Percentiles rank a stretch among this genome's conserved stretches.
phyloP scores from a whole-genome alignment of 2,797 vertebrate species.

The Chaenodraco wilsoni region DNA sequence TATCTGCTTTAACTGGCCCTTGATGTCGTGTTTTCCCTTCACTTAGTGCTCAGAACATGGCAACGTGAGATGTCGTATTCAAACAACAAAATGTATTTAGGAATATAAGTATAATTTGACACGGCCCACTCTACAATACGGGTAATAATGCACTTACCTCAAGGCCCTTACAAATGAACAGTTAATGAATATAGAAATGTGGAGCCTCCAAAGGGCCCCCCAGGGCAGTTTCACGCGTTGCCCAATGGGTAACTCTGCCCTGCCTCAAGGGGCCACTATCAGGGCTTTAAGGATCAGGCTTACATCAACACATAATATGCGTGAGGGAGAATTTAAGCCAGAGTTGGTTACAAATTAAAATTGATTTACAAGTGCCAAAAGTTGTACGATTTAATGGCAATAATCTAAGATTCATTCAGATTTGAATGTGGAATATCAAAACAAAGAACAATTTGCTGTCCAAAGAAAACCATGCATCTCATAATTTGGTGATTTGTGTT shows the following conservation, averaged over 20 bases:
- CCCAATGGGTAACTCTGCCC: not conserved
- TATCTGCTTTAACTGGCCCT: not conserved
- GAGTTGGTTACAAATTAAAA: not conserved
- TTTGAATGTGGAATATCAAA: not conserved
- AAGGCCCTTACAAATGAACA: slow-evolving; percentile 5
- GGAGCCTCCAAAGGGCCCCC: not conserved
- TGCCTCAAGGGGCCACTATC: not conserved
- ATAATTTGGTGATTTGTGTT: not conserved
- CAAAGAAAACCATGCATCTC: not conserved
- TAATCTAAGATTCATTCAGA: not conserved
- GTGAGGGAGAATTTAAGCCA: not conserved
- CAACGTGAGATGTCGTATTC: not conserved
- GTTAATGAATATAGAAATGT: slow-evolving; percentile 4
- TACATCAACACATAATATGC: not conserved
- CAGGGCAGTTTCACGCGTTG: not conserved
- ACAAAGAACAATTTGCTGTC: not conserved
- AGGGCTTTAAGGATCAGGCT: not conserved
- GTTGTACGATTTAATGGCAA: too few relatives aligned
- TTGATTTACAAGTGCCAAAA: not conserved
- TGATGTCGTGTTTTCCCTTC: not conserved
- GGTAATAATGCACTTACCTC: slow-evolving; percentile 8
- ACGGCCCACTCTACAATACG: not conserved
- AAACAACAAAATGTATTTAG: not conserved
- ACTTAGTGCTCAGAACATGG: not conserved
- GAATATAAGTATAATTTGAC: not conserved